Evolutionary conservation across 1,140 invertebrate genomes (phyloP).

Genomic region (Planococcus citri): DNA sequence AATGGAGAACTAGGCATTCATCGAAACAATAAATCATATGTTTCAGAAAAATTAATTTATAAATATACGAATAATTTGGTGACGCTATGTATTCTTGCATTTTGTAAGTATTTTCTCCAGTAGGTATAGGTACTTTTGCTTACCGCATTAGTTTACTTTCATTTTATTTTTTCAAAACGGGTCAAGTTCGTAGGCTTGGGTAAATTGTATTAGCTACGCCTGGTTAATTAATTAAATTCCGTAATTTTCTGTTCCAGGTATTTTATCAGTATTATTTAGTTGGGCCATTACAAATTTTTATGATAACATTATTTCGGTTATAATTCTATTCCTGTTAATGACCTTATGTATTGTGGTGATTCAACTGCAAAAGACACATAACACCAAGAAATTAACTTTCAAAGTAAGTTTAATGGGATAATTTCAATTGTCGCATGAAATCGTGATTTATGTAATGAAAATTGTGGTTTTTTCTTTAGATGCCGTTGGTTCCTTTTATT

Average conservation of each 20-base stretch:
- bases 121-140: too few species aligned
- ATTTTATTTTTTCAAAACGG: too few species aligned
- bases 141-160: too few species aligned
- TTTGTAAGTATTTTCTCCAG: too few species aligned
- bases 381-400: not conserved
- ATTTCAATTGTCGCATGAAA: too few species aligned
- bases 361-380: not conserved
- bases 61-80: not conserved
- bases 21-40: too few species aligned
- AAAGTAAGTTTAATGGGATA: not conserved
- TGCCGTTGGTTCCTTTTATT: conserved; percentile 71
- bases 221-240: too few species aligned
- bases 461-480: conserved; percentile 37
- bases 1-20: too few species aligned
- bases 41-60: not conserved
- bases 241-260: conserved; percentile 12
- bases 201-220: too few species aligned
- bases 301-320: not conserved
- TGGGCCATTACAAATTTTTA: not conserved
- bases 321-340: not conserved
- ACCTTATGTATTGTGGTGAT: not conserved
- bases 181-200: too few species aligned
- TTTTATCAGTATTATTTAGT: conserved; percentile 4
- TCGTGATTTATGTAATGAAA: too few species aligned
- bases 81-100: not conserved